phyloP scores from a whole-genome alignment of 2,888 invertebrate species.

The Meloe dianella region DNA sequence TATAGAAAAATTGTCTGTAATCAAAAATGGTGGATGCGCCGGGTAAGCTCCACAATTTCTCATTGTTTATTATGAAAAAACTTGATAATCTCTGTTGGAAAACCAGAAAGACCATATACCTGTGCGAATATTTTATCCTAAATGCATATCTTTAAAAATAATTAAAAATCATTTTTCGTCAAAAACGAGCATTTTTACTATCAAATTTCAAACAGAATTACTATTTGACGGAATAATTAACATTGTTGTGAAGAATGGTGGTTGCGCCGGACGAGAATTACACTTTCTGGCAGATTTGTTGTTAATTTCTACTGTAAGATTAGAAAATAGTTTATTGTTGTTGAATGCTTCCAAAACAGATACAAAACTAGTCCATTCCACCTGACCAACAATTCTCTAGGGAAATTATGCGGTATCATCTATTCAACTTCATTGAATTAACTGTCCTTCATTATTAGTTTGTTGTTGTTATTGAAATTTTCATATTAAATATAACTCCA shows the following conservation, averaged over 20 bases:
- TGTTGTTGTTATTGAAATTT: not conserved
- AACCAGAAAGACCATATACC: no score
- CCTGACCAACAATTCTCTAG: not conserved
- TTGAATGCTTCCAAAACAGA: not conserved
- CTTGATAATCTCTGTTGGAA: not conserved
- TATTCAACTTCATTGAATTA: constrained; percentile 2
- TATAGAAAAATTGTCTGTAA: no score
- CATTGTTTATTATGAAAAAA: not conserved
- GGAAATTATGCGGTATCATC: constrained; percentile 7
- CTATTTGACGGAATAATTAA: no score
- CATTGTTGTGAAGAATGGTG: no score
- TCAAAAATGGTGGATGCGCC: constrained; percentile 8
- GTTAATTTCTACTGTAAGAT: not conserved
- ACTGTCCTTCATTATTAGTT: not conserved
- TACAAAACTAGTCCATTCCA: not conserved
- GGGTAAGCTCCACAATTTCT: not conserved
- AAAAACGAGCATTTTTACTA: no score
- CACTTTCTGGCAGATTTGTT: no score
- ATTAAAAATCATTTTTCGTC: no score
- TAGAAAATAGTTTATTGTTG: not conserved
- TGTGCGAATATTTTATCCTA: no score
- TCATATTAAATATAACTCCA: not conserved
- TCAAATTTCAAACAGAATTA: no score
- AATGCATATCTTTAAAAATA: no score
- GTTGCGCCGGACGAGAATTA: no score